These are phyloP conservation scores for Drosophila lowei DNA, from an alignment of 1,140 invertebrate species.

Conservation along the genomic window DNA sequence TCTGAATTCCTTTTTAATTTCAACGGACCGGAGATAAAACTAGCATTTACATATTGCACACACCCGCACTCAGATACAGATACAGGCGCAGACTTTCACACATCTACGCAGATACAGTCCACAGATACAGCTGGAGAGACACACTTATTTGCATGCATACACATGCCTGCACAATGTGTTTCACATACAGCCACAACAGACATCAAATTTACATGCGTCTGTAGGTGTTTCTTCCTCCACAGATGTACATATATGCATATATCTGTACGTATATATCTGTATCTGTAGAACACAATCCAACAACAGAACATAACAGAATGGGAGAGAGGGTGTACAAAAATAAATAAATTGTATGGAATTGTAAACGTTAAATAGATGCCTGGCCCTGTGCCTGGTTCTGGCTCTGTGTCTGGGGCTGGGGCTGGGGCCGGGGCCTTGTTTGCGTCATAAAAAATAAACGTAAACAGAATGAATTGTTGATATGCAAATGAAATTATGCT, in stretches of 20 bases:
- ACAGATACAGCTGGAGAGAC: not conserved
- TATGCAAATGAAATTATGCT: slow-evolving; percentile 68
- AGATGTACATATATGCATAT: not conserved
- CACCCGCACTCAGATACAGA: slow-evolving; percentile 11
- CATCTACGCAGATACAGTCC: slow-evolving; percentile 18
- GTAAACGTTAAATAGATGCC: slow-evolving; percentile 42
- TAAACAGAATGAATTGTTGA: slow-evolving; percentile 66
- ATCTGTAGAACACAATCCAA: slow-evolving; percentile 27
- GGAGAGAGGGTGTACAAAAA: slow-evolving; percentile 20
- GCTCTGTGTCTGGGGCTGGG: not conserved
- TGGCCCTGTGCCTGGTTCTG: not conserved
- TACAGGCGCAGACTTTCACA: slow-evolving; percentile 25
- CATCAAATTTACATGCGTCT: slow-evolving; percentile 51
- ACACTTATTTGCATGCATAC: slow-evolving; percentile 52
- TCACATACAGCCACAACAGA: slow-evolving; percentile 36
- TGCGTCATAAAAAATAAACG: slow-evolving; percentile 65
- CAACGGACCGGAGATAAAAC: slow-evolving; percentile 51
- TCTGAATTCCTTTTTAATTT: slow-evolving; percentile 58
- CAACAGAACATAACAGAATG: slow-evolving; percentile 20
- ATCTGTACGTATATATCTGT: not conserved
- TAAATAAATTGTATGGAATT: slow-evolving; percentile 35
- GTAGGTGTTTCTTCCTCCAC: slow-evolving; percentile 24
- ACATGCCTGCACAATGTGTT: slow-evolving; percentile 42
- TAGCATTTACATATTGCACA: slow-evolving; percentile 57
- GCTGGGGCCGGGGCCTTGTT: slow-evolving; percentile 29